Percentiles rank a stretch among this genome's conserved stretches.
phyloP scores from a whole-genome alignment of 2,888 invertebrate species.

The Epinotia demarniana region DNA sequence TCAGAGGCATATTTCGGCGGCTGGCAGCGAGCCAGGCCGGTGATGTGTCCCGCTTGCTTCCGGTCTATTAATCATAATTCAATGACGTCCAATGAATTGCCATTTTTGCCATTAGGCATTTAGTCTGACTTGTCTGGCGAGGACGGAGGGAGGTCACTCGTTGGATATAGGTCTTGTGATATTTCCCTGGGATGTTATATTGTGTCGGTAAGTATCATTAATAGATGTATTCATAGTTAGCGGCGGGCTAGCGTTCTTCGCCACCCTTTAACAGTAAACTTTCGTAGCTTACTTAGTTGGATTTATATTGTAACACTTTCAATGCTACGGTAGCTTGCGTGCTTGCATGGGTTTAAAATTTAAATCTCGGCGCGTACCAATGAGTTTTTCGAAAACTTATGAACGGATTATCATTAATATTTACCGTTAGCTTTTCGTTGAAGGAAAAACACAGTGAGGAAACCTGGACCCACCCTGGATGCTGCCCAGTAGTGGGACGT shows the following conservation, averaged over 20 bases:
- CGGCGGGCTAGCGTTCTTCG: background rate
- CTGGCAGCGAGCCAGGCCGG: constrained; percentile 54
- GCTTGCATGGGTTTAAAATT: too few relatives aligned
- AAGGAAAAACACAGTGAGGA: too few relatives aligned
- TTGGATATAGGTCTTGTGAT: background rate
- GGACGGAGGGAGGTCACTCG: constrained; percentile 16
- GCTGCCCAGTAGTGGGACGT: too few relatives aligned
- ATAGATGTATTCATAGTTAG: background rate
- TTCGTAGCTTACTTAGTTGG: too few relatives aligned
- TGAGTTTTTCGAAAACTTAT: too few relatives aligned
- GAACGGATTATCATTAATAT: too few relatives aligned
- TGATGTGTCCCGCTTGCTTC: constrained; percentile 54
- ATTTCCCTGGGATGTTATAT: background rate
- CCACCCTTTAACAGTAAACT: too few relatives aligned
- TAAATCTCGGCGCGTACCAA: too few relatives aligned
- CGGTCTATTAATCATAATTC: constrained; percentile 45
- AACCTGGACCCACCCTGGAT: too few relatives aligned
- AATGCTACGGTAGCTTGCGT: too few relatives aligned
- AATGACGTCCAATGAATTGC: constrained; percentile 43
- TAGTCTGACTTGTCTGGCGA: constrained; percentile 28
- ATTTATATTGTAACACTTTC: too few relatives aligned
- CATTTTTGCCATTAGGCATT: constrained; percentile 41
- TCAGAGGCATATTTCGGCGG: constrained; percentile 58
- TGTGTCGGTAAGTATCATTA: background rate
- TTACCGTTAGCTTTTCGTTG: too few relatives aligned